Conservation (phyloP, 2,888 invertebrate genomes). For the Scelioninae gen. 1 region DNA sequence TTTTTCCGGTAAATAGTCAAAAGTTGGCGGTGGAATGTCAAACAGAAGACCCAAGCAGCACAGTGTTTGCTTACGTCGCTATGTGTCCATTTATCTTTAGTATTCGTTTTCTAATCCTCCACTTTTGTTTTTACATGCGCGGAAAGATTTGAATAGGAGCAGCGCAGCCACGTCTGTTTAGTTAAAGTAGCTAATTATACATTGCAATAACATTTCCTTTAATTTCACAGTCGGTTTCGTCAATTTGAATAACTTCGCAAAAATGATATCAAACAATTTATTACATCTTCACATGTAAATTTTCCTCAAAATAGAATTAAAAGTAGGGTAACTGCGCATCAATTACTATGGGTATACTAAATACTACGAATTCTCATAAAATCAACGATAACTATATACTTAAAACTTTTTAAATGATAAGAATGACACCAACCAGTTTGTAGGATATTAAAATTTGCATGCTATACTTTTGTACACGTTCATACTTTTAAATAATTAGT, state of each 20-base stretch:
- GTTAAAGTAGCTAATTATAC: constrained; percentile 51
- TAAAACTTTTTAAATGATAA: too few relatives aligned
- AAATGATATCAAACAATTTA: constrained; percentile 21
- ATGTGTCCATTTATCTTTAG: constrained; percentile 12
- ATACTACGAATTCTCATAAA: too few relatives aligned
- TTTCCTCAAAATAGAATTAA: too few relatives aligned
- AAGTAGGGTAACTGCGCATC: too few relatives aligned
- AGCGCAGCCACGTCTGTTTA: constrained; percentile 34
- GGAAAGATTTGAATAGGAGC: constrained; percentile 50
- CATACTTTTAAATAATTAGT: too few relatives aligned
- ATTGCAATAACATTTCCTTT: constrained; percentile 27
- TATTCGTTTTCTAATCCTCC: constrained; percentile 40
- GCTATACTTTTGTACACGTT: too few relatives aligned
- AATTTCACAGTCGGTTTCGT: constrained; percentile 1
- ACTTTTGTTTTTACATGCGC: constrained; percentile 50
- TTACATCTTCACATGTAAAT: not conserved
- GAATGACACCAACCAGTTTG: too few relatives aligned
- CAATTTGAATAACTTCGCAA: constrained; percentile 1
- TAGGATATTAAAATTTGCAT: too few relatives aligned
- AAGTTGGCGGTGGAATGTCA: constrained; percentile 37
- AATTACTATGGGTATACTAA: too few relatives aligned
- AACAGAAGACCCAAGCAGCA: constrained; percentile 10
- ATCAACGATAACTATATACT: too few relatives aligned
- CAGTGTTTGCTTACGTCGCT: constrained; percentile 12
- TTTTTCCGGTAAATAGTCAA: constrained; percentile 13